phyloP scores from a whole-genome alignment of 37 sponge, comb jelly and placozoan species.

The Halichondria panicea region DNA sequence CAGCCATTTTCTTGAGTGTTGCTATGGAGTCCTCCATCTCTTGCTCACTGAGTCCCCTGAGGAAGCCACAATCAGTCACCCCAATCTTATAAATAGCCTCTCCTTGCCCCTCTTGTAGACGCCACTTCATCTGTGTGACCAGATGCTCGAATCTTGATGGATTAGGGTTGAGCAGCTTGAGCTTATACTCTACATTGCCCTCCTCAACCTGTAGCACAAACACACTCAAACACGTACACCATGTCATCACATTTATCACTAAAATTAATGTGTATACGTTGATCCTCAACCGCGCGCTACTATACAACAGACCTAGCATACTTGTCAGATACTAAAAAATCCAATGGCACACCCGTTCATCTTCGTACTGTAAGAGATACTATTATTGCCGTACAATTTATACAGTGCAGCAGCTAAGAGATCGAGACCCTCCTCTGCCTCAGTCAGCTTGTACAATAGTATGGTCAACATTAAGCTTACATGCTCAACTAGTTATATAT shows the following conservation, averaged over 20 bases:
- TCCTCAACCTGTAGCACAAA: slow-evolving; percentile 12
- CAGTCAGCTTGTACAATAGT: not conserved
- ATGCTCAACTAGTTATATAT: not conserved
- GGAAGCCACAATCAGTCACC: slow-evolving; percentile 86
- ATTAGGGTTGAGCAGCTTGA: slow-evolving; percentile 90
- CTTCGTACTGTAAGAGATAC: too few relatives aligned
- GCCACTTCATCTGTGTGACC: slow-evolving; percentile 99
- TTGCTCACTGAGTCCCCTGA: slow-evolving; percentile 74
- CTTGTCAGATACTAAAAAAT: too few relatives aligned
- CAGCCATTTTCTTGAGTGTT: slow-evolving; percentile 91
- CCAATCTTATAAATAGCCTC: slow-evolving; percentile 99
- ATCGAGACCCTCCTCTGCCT: not conserved
- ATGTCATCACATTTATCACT: not conserved
- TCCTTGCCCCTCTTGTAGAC: slow-evolving; percentile 95
- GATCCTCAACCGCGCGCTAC: too few relatives aligned
- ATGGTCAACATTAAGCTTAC: not conserved
- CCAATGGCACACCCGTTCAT: too few relatives aligned
- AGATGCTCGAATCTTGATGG: slow-evolving; percentile 90
- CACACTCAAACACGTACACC: not conserved
- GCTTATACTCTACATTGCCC: slow-evolving; percentile 85
- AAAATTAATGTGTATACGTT: too few relatives aligned
- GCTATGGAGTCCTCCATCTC: slow-evolving; percentile 85
- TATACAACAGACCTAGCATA: too few relatives aligned
- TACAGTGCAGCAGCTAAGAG: too few relatives aligned
- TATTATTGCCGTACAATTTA: too few relatives aligned